Evolutionary conservation across 2,113 vertebrate genomes (phyloP).

Genomic region (Pedetes capensis): DNA sequence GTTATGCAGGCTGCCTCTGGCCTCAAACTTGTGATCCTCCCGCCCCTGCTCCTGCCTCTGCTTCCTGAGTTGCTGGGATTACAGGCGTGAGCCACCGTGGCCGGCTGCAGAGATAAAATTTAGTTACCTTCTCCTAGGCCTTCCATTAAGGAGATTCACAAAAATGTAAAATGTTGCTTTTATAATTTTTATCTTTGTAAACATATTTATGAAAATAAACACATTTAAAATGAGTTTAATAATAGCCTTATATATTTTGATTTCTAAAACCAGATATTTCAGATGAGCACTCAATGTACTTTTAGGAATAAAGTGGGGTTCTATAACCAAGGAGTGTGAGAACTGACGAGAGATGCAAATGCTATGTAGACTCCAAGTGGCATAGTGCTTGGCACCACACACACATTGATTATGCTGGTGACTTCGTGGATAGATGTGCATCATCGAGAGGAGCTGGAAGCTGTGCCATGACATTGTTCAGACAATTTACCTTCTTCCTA

Average conservation of each 20-base stretch:
- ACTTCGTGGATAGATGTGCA: background rate
- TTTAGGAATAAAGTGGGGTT: background rate
- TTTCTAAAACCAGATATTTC: background rate
- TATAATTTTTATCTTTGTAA: background rate
- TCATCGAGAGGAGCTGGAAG: background rate
- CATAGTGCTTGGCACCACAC: background rate
- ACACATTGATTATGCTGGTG: background rate
- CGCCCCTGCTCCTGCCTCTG: too few species aligned
- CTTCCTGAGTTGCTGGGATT: too few species aligned
- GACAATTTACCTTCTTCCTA: too few species aligned
- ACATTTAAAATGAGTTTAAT: background rate
- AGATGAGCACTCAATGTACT: background rate
- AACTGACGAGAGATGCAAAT: background rate
- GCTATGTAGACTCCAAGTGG: background rate
- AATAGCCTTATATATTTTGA: background rate
- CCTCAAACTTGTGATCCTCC: too few species aligned
- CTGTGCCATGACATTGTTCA: background rate
- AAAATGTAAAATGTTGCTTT: background rate
- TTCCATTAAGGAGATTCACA: background rate
- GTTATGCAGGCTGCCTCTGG: too few species aligned
- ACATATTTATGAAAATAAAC: background rate
- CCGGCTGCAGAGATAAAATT: too few species aligned
- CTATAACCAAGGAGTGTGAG: background rate
- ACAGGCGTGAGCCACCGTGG: too few species aligned
- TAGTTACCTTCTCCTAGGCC: background rate